Percentiles rank a stretch among this genome's conserved stretches.
These are phyloP conservation scores for Embiotoca jacksoni DNA, from an alignment of 2,113 vertebrate genomes.

Conservation along the genomic window DNA sequence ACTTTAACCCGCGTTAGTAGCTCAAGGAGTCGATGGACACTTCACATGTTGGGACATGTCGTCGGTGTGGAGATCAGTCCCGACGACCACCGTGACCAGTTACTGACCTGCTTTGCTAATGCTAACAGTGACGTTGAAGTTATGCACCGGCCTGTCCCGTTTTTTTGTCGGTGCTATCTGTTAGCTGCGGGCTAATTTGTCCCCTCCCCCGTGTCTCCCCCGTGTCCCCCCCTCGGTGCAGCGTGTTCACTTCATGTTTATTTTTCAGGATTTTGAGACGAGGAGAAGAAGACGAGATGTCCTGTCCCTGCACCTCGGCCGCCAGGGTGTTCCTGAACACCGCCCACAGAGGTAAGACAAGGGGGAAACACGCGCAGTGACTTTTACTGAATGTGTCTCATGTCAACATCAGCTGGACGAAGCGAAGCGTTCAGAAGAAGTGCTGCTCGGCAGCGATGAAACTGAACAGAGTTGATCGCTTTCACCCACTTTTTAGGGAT, in stretches of 20 bases:
- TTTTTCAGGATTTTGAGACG: conserved; percentile 51
- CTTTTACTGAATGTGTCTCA: conserved; percentile 11
- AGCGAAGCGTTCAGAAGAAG: too few relatives aligned
- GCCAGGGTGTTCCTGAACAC: conserved; percentile 79
- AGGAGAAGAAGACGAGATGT: conserved; percentile 71
- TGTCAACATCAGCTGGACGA: conserved; percentile 36
- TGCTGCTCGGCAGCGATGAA: too few relatives aligned
- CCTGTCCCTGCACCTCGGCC: conserved; percentile 82
- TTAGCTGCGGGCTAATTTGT: conserved; percentile 2
- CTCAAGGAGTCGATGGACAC: background rate
- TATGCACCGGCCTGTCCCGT: conserved; percentile 37
- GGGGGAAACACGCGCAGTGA: background rate
- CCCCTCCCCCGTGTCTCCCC: background rate
- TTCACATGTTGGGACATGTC: background rate
- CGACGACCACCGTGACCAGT: background rate
- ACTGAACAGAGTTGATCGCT: too few relatives aligned
- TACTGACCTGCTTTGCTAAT: conserved; percentile 62
- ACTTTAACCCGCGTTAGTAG: background rate
- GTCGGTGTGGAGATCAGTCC: background rate
- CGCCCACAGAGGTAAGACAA: conserved; percentile 80
- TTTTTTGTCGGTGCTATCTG: background rate
- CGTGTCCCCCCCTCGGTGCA: rapidly evolving
- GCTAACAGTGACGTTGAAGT: conserved; percentile 68
- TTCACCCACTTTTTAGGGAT: too few relatives aligned
- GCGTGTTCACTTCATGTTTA: background rate